phyloP scores from a whole-genome alignment of 2,888 invertebrate genomes.

The Caradrina clavipalpis region DNA sequence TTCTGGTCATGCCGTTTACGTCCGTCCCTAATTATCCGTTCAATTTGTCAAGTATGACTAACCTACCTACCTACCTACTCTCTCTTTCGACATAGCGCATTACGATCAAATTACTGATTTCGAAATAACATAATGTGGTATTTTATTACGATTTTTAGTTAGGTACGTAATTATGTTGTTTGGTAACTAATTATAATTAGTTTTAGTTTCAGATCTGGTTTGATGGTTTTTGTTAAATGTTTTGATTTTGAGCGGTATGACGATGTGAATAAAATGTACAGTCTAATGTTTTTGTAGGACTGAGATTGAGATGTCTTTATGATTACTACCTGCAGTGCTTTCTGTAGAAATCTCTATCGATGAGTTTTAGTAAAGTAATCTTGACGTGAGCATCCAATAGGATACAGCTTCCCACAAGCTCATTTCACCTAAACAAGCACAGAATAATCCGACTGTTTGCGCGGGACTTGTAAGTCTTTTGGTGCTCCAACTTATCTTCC shows the following conservation, averaged over 20 bases:
- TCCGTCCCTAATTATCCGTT: slow-evolving; percentile 81
- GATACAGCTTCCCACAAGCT: too few relatives aligned
- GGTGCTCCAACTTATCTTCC: too few relatives aligned
- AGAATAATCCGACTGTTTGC: too few relatives aligned
- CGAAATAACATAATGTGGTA: slow-evolving; percentile 64
- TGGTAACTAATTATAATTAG: slow-evolving; percentile 21
- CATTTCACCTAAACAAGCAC: too few relatives aligned
- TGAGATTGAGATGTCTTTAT: too few relatives aligned
- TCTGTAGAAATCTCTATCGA: too few relatives aligned
- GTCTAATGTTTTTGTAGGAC: too few relatives aligned
- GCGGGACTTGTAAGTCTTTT: neutral
- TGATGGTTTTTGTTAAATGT: slow-evolving; percentile 4
- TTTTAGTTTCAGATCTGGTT: neutral
- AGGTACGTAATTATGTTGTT: slow-evolving; percentile 17
- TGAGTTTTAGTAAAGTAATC: too few relatives aligned
- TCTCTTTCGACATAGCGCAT: slow-evolving; percentile 70
- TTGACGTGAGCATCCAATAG: too few relatives aligned
- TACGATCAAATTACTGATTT: slow-evolving; percentile 68
- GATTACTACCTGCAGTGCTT: too few relatives aligned
- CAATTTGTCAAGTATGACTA: slow-evolving; percentile 72
- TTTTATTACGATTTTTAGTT: slow-evolving; percentile 42
- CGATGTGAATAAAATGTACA: too few relatives aligned
- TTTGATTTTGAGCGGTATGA: neutral
- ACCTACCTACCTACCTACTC: slow-evolving; percentile 49
- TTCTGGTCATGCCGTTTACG: slow-evolving; percentile 84